phyloP scores from a whole-genome alignment of 2,113 vertebrate genomes.

The Theristicus caerulescens region DNA sequence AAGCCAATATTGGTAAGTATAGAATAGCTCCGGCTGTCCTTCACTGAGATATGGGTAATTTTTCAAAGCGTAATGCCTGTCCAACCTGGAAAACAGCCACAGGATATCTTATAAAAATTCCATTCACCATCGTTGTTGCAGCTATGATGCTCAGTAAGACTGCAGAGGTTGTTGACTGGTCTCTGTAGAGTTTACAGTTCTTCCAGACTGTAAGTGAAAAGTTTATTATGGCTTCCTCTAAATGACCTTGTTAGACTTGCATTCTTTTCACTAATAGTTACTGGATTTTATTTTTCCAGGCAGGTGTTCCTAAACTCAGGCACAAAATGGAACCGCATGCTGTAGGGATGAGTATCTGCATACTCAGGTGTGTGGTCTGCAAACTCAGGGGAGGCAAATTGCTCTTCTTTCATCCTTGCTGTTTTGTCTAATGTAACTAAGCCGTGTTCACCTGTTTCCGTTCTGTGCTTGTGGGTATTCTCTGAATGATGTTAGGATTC shows the following conservation, averaged over 20 bases:
- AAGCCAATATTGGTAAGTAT: constrained; percentile 16
- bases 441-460: background rate
- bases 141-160: background rate
- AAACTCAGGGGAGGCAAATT: background rate
- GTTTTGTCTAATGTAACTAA: background rate
- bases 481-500: background rate
- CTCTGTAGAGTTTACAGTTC: background rate
- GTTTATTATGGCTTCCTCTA: background rate
- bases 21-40: constrained; percentile 13
- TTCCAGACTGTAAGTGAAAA: background rate
- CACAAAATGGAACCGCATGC: background rate
- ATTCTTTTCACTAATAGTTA: background rate
- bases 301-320: background rate
- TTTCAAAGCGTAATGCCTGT: background rate
- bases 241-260: background rate
- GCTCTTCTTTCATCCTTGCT: background rate
- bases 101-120: constrained; percentile 10
- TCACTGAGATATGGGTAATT: background rate
- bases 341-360: background rate
- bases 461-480: background rate
- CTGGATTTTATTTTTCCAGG: background rate
- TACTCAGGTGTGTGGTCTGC: background rate
- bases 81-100: constrained; percentile 24
- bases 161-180: background rate
- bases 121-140: background rate